Evolutionary conservation across 2,888 invertebrate species (phyloP), one percentile per base, ranked within the genome.

Genomic region (Ephialtes manifestator): DNA sequence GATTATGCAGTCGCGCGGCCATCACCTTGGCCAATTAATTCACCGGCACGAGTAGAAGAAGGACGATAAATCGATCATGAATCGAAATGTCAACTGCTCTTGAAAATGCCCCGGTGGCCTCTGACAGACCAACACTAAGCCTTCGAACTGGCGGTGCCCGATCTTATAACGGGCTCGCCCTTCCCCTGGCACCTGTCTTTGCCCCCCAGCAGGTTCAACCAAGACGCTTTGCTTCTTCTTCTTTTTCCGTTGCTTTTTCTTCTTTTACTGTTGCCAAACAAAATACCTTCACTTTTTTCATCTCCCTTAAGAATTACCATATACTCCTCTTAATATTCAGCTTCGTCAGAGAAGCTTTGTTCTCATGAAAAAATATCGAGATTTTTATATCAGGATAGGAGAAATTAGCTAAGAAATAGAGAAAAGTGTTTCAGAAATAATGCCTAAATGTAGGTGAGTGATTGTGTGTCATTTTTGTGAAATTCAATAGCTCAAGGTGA

Each of bases 111-210:
- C 80, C 60, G 81, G 82, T 86, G 76, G 83, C 76, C 77, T 81
- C 87, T 84, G 84, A 81, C 70, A 88, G 88, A 87, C 88, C 87
- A 94, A 90, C 95, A 95, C 91, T 94, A 94, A 96, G 91, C 95
- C 94, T 93, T 94, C 95, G 63, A 94, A 92, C 95, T 95, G 88
- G 94, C 94, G 80, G 86, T 88, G 90, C 94, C 94, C 87, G 94
- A 94, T 91, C 96, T 96, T 94, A 94, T 94, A 94, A 94, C 93
- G 91, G 95, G 94, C 74, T 94, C 95, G 95, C 95, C 95, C 90
- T 95, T 94, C 92, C 95, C 95, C 80, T 94, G 72, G 72, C 82
- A 55, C 95, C 51, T 86, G 86, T 65, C 77, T 39, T 43, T 74
- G 77, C 71, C 84, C 87, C 89, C n/a, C 88, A 87, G 87, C 86